Evolutionary conservation across 2,113 vertebrate species (phyloP).

Genomic region (Cephalopterus ornatus): DNA sequence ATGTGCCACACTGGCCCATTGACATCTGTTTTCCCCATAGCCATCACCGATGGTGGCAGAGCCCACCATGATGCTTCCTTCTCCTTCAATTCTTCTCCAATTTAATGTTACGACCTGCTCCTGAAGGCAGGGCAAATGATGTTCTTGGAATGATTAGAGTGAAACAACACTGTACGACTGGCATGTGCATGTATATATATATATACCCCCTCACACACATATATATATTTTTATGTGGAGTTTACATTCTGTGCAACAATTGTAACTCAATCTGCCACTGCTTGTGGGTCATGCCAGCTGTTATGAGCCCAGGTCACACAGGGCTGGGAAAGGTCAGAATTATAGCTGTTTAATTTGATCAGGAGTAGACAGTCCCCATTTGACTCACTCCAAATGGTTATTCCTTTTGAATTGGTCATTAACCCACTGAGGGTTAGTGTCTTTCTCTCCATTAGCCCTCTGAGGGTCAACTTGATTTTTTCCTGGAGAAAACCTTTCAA

Average conservation of each 20-base stretch:
- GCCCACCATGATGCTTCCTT: fast-evolving
- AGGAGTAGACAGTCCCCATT: not conserved
- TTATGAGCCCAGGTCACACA: not conserved
- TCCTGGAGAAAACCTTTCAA: not conserved
- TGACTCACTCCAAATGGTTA: not conserved
- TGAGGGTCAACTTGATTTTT: not conserved
- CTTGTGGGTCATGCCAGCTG: not conserved
- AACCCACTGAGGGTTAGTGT: not conserved
- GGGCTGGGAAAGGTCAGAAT: not conserved
- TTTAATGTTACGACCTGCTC: fast-evolving
- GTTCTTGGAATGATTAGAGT: not conserved
- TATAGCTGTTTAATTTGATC: not conserved
- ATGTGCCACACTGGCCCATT: fast-evolving
- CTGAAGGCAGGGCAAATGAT: not conserved
- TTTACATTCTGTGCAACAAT: not conserved
- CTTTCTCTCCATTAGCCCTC: not conserved
- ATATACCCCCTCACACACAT: too few relatives aligned
- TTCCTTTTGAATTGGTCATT: not conserved
- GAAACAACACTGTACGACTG: not conserved
- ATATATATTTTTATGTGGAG: too few relatives aligned
- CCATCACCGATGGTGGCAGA: fast-evolving
- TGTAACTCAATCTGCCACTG: not conserved
- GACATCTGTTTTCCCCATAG: not conserved
- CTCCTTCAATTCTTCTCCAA: not conserved
- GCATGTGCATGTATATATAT: not conserved